Evolutionary conservation across 2,888 invertebrate genomes (phyloP), one percentile per base, ranked within the genome.

Genomic region (Magallana nippona): DNA sequence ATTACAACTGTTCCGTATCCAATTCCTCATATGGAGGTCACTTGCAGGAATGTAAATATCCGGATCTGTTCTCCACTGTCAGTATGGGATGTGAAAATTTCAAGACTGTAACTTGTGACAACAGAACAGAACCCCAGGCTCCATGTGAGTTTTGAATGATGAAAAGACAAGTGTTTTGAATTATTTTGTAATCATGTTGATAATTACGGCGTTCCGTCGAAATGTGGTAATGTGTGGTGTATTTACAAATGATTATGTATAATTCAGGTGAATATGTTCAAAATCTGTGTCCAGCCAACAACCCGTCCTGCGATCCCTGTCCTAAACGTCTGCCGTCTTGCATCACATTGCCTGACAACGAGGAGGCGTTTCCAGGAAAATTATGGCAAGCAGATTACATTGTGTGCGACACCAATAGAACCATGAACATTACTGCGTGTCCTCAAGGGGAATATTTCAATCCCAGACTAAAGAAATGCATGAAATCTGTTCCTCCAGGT

Each of bases 191-290:
- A 27, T 27, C 27, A 2, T 1, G 2, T 27, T 27, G 2, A 1
- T 1, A 27, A 27, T 27, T 27, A 27, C 2, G 2, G 27, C 2
- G 27, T 27, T 27, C 27, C 15, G 2, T 1, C 15, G 1, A 1
- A 2, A 60, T 60, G 2, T 15, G n/a, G 2, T 17, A 17, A 60
- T 27, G 27, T 27, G 27, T 27, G 55, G 3, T 22, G 1, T 63
- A n/a, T 77, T 15, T 58, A 1, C 2, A 27, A 27, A 27, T 27
- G 27, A 27, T 27, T 27, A 27, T 27, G 27, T 27, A 27, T 27
- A 27, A 27, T 27, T 27, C 27, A 89, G 89, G 89, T 87, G 87
- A 89, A 79, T 89, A 89, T 84, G 79, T 85, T n/a, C 86, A 87
- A 55, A 88, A 89, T 63, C 82, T 84, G 5, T 89, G 89, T 81